These are phyloP conservation scores for Lasius fuliginosus DNA, from an alignment of 2,888 invertebrate genomes.

Conservation along the genomic window DNA sequence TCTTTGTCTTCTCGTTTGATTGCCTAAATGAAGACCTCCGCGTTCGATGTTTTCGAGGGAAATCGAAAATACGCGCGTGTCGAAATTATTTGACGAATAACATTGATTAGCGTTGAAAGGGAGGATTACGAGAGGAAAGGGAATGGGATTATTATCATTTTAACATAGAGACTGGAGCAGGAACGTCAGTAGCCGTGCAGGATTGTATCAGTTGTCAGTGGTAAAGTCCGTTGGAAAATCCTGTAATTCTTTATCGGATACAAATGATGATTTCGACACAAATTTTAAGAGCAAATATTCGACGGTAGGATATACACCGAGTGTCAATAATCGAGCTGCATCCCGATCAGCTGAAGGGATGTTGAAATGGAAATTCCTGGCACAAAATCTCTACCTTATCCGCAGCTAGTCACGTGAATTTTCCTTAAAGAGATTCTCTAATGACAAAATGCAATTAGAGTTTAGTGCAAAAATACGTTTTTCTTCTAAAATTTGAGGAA, in stretches of 20 bases:
- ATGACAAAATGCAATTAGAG: neutral
- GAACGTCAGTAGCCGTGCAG: neutral
- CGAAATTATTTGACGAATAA: conserved; percentile 29
- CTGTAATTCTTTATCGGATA: neutral
- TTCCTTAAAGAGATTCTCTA: neutral
- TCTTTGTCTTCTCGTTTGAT: conserved; percentile 52
- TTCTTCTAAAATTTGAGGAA: neutral
- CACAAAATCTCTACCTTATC: conserved; percentile 28
- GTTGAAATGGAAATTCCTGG: neutral
- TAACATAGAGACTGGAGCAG: neutral
- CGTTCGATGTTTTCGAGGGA: conserved; percentile 38
- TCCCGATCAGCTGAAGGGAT: neutral
- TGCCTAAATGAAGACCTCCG: conserved; percentile 52
- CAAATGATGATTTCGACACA: neutral
- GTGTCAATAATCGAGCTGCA: neutral
- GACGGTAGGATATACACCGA: conserved; percentile 36
- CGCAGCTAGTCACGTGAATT: neutral
- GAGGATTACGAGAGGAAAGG: neutral
- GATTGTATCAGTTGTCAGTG: conserved; percentile 11
- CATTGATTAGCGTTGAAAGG: conserved; percentile 16
- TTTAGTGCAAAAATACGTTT: neutral
- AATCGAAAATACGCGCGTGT: neutral
- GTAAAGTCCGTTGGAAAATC: neutral
- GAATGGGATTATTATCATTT: conserved; percentile 3
- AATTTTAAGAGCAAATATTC: conserved; percentile 5